Conservation (phyloP, 1,140 invertebrate genomes). For the Armadillidium nasatum region DNA sequence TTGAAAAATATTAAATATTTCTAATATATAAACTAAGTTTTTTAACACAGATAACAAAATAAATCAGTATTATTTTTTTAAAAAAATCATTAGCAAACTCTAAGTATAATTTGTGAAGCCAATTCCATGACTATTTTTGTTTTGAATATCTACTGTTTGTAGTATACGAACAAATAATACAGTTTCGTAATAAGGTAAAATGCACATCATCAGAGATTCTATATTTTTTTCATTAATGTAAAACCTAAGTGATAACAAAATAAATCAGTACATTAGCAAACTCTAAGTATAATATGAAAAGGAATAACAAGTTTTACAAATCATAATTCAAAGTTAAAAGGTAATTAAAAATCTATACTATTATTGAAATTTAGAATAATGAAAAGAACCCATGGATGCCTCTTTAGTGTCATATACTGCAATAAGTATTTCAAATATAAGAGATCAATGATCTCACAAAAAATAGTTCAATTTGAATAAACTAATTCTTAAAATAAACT, state of each 20-base stretch:
- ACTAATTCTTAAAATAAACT: too few relatives aligned
- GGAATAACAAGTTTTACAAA: neutral
- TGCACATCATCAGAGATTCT: constrained; percentile 68
- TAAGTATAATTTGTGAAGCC: neutral
- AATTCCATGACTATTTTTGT: neutral
- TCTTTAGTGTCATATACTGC: too few relatives aligned
- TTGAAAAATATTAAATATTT: too few relatives aligned
- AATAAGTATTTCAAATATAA: too few relatives aligned
- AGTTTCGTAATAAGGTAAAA: constrained; percentile 87
- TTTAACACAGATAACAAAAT: too few relatives aligned
- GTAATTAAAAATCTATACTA: neutral
- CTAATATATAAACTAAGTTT: too few relatives aligned
- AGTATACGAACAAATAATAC: constrained; percentile 72
- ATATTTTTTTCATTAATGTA: constrained; percentile 82
- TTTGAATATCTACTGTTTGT: neutral
- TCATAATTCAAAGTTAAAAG: neutral
- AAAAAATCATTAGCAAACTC: too few relatives aligned
- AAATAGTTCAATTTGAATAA: too few relatives aligned
- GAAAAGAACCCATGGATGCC: too few relatives aligned
- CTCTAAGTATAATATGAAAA: neutral
- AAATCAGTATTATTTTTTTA: too few relatives aligned
- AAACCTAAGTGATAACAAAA: constrained; percentile 62
- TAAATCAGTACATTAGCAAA: neutral
- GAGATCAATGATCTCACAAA: too few relatives aligned
- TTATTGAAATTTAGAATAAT: too few relatives aligned